These are phyloP conservation scores for Phataginus tetradactyla DNA, from an alignment of 2,797 vertebrate species.

Conservation along the genomic window DNA sequence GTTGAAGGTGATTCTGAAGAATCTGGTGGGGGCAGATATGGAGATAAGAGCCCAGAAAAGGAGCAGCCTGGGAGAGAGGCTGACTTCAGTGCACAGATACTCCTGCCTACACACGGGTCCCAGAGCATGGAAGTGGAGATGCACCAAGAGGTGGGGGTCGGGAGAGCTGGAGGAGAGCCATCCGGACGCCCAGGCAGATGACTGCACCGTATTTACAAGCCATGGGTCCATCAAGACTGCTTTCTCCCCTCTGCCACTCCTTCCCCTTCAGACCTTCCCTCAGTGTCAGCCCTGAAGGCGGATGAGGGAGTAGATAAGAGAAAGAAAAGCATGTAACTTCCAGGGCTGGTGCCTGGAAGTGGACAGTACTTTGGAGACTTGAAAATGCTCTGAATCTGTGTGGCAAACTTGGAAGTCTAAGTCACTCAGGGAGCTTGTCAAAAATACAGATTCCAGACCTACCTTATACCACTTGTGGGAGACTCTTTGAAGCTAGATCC, in stretches of 20 bases:
- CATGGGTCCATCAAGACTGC: rapidly evolving
- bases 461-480: not conserved
- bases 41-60: not conserved
- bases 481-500: not conserved
- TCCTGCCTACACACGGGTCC: too few relatives aligned
- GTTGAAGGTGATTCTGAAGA: not conserved
- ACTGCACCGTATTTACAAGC: not conserved
- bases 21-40: not conserved
- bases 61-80: too few relatives aligned
- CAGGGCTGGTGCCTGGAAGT: not conserved
- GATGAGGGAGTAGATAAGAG: not conserved
- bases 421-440: not conserved
- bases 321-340: not conserved
- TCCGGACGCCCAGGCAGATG: not conserved
- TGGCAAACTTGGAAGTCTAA: not conserved
- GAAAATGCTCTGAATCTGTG: not conserved
- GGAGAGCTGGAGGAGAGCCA: not conserved
- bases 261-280: not conserved
- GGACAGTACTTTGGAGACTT: not conserved
- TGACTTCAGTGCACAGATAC: not conserved
- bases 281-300: not conserved
- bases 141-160: not conserved
- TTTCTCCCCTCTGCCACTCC: not conserved
- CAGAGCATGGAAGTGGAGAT: not conserved
- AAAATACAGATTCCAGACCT: not conserved